Evolutionary conservation across 2,888 invertebrate genomes (phyloP).

Genomic region (Ernsta delagoae): DNA sequence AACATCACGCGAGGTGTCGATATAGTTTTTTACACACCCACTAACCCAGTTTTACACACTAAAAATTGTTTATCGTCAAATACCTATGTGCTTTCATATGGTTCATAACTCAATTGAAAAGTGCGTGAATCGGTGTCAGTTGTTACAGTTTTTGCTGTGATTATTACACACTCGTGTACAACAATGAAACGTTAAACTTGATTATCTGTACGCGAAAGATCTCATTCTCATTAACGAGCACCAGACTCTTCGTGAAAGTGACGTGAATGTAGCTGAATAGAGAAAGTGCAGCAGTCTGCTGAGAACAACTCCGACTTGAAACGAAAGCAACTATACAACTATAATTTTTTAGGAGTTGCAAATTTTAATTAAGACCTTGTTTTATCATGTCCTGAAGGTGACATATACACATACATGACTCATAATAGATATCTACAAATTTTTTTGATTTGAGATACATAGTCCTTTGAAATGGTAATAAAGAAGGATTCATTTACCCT

Average conservation of each 20-base stretch:
- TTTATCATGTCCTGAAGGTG: not conserved
- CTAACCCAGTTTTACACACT: slow-evolving; percentile 24
- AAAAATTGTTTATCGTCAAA: slow-evolving; percentile 13
- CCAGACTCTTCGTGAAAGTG: slow-evolving; percentile 68
- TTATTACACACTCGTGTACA: slow-evolving; percentile 45
- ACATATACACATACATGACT: no score
- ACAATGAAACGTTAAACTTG: slow-evolving; percentile 60
- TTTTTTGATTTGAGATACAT: no score
- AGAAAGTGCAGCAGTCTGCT: slow-evolving; percentile 70
- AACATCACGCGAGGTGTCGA: slow-evolving; percentile 19
- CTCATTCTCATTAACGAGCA: slow-evolving; percentile 63
- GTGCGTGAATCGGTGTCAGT: slow-evolving; percentile 48
- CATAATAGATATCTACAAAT: no score
- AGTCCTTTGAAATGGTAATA: no score
- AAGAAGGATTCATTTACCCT: no score
- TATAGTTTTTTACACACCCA: slow-evolving; percentile 24
- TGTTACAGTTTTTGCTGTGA: slow-evolving; percentile 50
- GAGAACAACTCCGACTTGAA: slow-evolving; percentile 53
- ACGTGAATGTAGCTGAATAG: slow-evolving; percentile 69
- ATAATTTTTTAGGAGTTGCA: slow-evolving; percentile 22
- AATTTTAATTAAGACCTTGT: slow-evolving; percentile 1
- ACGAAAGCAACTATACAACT: slow-evolving; percentile 56
- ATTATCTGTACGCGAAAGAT: slow-evolving; percentile 66
- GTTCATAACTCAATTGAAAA: slow-evolving; percentile 49
- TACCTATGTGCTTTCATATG: slow-evolving; percentile 4